Percentiles rank a stretch among this genome's conserved stretches.
phyloP scores from a whole-genome alignment of 2,113 vertebrate species.

The cattle (Bos taurus) region DNA sequence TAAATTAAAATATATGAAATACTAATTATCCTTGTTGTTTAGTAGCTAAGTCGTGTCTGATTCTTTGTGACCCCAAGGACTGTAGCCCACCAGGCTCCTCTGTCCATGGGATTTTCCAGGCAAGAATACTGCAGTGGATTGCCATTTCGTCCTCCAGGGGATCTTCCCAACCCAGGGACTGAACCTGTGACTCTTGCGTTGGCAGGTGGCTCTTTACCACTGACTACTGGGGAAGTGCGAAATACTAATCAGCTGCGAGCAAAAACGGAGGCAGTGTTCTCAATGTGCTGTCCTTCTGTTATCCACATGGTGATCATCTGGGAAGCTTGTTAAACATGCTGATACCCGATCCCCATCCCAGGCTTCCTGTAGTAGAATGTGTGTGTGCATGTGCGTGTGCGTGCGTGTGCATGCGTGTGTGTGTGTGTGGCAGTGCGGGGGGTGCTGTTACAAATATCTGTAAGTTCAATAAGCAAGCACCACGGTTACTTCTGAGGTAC shows the following conservation, averaged over 20 bases:
- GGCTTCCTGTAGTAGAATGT: not conserved
- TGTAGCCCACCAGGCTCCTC: not conserved
- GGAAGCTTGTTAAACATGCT: not conserved
- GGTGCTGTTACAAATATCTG: not conserved
- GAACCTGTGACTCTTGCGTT: not conserved
- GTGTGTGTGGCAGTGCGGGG: no score
- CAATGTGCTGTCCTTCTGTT: not conserved
- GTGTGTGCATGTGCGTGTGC: no score
- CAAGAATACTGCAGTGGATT: not conserved
- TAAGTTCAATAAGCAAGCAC: not conserved
- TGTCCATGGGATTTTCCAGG: not conserved
- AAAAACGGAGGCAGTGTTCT: not conserved
- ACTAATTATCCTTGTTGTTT: not conserved
- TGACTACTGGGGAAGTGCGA: not conserved
- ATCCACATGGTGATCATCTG: not conserved
- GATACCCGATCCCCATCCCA: not conserved
- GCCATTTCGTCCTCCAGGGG: not conserved
- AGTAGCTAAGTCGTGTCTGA: not conserved
- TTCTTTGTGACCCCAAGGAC: not conserved
- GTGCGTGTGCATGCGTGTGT: no score
- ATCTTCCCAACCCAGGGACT: not conserved
- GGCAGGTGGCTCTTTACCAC: not conserved
- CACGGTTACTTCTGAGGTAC: not conserved
- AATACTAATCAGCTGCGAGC: not conserved
- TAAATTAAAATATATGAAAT: conserved; percentile 17